These are phyloP conservation scores for Alosa alosa DNA, from an alignment of 2,113 vertebrate genomes.

Conservation along the genomic window DNA sequence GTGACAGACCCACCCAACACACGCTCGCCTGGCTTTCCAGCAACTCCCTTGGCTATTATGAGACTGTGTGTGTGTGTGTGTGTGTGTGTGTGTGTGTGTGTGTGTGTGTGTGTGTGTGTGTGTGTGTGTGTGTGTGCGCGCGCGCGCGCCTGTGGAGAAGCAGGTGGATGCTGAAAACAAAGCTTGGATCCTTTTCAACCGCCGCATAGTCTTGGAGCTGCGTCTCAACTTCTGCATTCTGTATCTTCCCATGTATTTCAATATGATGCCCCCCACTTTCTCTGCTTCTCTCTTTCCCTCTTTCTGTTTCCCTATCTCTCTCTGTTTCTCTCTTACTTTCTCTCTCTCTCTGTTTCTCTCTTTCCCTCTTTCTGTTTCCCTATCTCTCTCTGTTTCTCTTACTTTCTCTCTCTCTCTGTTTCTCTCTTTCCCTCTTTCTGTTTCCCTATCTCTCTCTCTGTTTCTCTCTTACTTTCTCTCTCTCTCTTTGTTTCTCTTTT, in stretches of 20 bases:
- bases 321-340: neutral
- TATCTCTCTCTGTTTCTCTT: too few species aligned
- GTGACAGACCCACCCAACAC: constrained; percentile 44
- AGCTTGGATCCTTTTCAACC: constrained; percentile 39
- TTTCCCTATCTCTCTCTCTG: too few species aligned
- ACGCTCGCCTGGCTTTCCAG: constrained; percentile 37
- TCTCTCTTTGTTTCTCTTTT: neutral
- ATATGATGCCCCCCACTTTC: neutral
- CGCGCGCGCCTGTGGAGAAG: constrained; percentile 35
- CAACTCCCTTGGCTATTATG: constrained; percentile 50
- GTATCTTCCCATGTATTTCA: constrained; percentile 26
- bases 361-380: too few species aligned
- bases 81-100: neutral
- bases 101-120: neutral
- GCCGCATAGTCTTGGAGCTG: constrained; percentile 9
- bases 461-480: neutral
- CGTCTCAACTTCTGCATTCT: constrained; percentile 15
- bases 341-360: neutral
- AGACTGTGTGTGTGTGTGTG: constrained; percentile 39
- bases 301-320: neutral
- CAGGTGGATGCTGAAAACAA: constrained; percentile 53
- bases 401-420: too few species aligned
- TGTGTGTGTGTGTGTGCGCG: neutral
- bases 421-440: too few species aligned
- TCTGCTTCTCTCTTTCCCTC: neutral